A percentile compares a stretch with the other conserved stretches of the same genome.
Evolutionary conservation across 2,113 vertebrate genomes (phyloP).

Genomic region (Carassius auratus): DNA sequence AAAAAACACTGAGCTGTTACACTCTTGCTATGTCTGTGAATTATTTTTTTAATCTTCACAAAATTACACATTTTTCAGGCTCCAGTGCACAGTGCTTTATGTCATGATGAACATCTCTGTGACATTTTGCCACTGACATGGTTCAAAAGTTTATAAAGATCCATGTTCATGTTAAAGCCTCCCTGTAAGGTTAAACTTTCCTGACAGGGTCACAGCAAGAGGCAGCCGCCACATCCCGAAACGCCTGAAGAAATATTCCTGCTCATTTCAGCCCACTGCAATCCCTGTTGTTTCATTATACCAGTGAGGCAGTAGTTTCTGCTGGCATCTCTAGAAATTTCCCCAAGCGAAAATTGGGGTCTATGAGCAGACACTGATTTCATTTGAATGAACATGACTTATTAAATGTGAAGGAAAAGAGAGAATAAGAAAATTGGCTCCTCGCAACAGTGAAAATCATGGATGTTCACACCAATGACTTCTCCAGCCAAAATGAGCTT

Average conservation of each 20-base stretch:
- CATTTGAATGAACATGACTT: conserved; percentile 57
- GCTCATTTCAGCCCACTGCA: not conserved
- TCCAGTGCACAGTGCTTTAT: conserved; percentile 1
- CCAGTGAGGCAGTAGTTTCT: conserved; percentile 7
- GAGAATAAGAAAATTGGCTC: conserved; percentile 17
- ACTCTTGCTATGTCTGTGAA: not conserved
- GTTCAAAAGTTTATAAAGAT: conserved; percentile 7
- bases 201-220: conserved; percentile 1
- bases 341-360: conserved; percentile 55
- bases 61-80: not conserved
- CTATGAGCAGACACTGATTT: conserved; percentile 49
- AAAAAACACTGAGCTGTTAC: not conserved
- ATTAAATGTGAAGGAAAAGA: conserved; percentile 57
- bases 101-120: conserved; percentile 5
- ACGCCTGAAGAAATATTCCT: conserved; percentile 1
- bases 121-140: conserved; percentile 32
- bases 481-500: conserved; percentile 55
- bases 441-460: conserved; percentile 48
- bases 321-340: conserved; percentile 45
- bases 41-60: not conserved
- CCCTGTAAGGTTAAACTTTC: conserved; percentile 1
- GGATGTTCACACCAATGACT: conserved; percentile 41
- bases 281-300: not conserved
- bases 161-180: conserved; percentile 7
- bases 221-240: not conserved